Base-by-base conservation (phyloP, 92 coral and sea anemone species). In the Porites rus region DNA sequence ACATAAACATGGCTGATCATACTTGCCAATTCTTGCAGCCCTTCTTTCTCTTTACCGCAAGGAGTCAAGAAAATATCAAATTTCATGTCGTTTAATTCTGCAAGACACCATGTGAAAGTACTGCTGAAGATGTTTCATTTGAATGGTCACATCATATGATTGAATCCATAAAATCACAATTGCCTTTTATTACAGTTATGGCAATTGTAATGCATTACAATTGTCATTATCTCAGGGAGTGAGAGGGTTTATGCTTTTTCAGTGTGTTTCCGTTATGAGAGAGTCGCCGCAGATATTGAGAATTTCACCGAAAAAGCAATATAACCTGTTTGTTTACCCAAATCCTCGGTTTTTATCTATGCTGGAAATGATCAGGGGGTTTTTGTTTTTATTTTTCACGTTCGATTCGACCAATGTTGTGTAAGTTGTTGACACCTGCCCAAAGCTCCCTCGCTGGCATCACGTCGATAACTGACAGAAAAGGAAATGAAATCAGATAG, bases 341-440 rank as follows among this genome's bases (percentile, higher is more conserved):
- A 43, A 9, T 65, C 7, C 38, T n/a, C 9, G 59, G 59, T n/a
- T 56, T 69, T 16, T 69, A 56, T 58, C n/a, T 69, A 20, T 17
- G 14, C 24, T 13, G 65, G 38, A 70, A 58, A 31, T 68, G 22
- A 74, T 74, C 64, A 11, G 53, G 3, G 13, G 20, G 7, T 51
- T 43, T 51, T 10, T 68, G 77, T 76, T 76, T 70, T 70, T 31
- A 59, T 81, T 69, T 81, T 68, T 28, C 76, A 17, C 18, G 54
- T 69, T 81, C 46, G 86, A 71, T 51, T 70, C 53, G 38, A 38
- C 66, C 21, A 54, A 38, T 16, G 69, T 14, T 20, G 13, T 8
- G 17, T 46, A 13, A 24, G 9, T 9, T 56, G 6, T 50, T 31
- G 12, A 1, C 86, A 69, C 85, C 76, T 69, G 85, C 54, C 17